Percentiles rank a stretch among this genome's conserved stretches.
phyloP scores from a whole-genome alignment of 2,888 invertebrate species.

The Acanthopleura granulata region DNA sequence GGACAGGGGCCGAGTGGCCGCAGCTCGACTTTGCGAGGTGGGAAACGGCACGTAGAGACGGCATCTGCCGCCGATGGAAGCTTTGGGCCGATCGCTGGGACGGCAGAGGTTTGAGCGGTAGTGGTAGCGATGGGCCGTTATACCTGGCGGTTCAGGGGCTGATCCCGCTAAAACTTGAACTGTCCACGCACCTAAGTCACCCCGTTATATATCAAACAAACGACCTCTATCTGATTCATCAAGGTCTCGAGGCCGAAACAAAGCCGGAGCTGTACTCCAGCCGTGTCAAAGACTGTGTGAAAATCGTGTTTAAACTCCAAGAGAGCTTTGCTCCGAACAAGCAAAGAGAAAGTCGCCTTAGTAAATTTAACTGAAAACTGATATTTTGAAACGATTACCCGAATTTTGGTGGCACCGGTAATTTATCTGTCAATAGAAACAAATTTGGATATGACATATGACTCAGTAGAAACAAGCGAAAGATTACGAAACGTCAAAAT shows the following conservation, averaged over 20 bases:
- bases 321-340: too few relatives aligned
- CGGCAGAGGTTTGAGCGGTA: background rate
- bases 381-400: too few relatives aligned
- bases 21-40: background rate
- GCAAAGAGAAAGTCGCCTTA: too few relatives aligned
- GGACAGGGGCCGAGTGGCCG: background rate
- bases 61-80: background rate
- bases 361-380: too few relatives aligned
- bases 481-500: too few relatives aligned
- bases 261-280: background rate
- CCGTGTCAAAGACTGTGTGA: slow-evolving; percentile 3
- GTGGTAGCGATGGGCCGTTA: background rate
- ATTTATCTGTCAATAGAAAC: too few relatives aligned
- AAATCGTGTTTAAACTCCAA: background rate
- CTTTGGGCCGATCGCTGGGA: background rate
- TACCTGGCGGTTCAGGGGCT: too few relatives aligned
- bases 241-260: background rate
- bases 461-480: too few relatives aligned
- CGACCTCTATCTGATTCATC: background rate
- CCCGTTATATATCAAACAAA: background rate
- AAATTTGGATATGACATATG: too few relatives aligned
- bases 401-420: too few relatives aligned
- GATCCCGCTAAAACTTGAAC: background rate
- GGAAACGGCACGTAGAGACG: background rate
- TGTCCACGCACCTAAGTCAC: background rate